phyloP scores from a whole-genome alignment of 1,140 invertebrate genomes.

The Leptonema lineaticorne region DNA sequence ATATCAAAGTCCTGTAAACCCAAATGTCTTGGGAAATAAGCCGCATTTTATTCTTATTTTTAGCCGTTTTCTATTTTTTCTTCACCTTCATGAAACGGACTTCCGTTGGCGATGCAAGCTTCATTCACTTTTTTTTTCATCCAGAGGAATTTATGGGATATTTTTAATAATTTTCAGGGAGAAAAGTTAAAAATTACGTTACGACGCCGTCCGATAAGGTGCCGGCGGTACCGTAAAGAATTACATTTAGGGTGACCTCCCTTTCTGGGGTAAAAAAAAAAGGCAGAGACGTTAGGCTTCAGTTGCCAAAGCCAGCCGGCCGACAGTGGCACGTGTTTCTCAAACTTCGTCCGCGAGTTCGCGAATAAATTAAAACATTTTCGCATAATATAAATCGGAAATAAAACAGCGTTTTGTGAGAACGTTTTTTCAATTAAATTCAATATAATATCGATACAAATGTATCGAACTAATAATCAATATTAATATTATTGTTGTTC shows the following conservation, averaged over 20 bases:
- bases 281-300: not conserved
- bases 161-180: not conserved
- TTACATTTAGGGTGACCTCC: not conserved
- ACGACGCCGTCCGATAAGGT: constrained; percentile 19
- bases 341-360: no score
- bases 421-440: no score
- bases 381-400: no score
- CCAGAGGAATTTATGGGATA: no score
- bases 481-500: no score
- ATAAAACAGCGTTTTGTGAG: no score
- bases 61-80: constrained; percentile 2
- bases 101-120: not conserved
- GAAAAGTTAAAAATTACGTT: constrained; percentile 10
- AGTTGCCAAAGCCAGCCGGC: constrained; percentile 17
- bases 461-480: no score
- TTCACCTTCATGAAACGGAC: not conserved
- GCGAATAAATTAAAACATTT: no score
- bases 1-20: constrained; percentile 34
- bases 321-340: constrained; percentile 27
- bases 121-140: not conserved
- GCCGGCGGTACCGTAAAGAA: constrained; percentile 21
- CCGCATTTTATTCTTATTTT: constrained; percentile 21
- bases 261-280: not conserved
- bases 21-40: constrained; percentile 36
- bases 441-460: no score